phyloP scores from a whole-genome alignment of 2,113 vertebrate species.

The Mola mola region DNA sequence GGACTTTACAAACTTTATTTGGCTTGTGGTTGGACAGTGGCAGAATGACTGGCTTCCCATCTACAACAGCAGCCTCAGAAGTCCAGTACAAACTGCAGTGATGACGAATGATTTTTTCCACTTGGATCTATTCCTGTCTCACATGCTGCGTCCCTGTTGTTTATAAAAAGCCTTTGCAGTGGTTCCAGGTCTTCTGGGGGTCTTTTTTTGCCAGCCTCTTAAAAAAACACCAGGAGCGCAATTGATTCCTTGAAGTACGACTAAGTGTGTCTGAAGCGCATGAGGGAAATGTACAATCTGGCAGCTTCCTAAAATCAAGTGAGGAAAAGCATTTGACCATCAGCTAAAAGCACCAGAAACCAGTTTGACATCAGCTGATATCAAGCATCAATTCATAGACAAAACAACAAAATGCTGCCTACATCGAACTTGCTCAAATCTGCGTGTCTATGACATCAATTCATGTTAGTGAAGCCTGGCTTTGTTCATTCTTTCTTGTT shows the following conservation, averaged over 20 bases:
- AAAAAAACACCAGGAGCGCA: background rate
- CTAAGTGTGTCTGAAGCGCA: too few species aligned
- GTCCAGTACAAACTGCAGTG: too few species aligned
- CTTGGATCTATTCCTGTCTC: constrained; percentile 57
- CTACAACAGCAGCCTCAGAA: constrained; percentile 11
- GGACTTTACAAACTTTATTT: constrained; percentile 34
- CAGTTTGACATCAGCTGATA: too few species aligned
- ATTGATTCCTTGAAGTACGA: background rate
- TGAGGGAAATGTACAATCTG: background rate
- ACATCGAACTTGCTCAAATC: too few species aligned
- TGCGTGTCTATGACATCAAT: too few species aligned
- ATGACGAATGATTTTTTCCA: constrained; percentile 70
- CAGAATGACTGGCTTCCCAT: constrained; percentile 34
- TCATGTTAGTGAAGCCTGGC: too few species aligned
- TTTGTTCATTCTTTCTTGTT: too few species aligned
- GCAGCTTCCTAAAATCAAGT: background rate
- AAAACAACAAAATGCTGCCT: too few species aligned
- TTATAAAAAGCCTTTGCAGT: constrained; percentile 12
- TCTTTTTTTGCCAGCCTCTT: constrained; percentile 1
- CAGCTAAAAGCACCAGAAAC: too few species aligned
- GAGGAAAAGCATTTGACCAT: background rate
- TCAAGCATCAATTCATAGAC: too few species aligned
- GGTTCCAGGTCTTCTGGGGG: constrained; percentile 5
- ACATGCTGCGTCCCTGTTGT: constrained; percentile 36
- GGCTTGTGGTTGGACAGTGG: constrained; percentile 43